Base-by-base conservation (phyloP, 2,113 vertebrate genomes). In the Callithrix jacchus region DNA sequence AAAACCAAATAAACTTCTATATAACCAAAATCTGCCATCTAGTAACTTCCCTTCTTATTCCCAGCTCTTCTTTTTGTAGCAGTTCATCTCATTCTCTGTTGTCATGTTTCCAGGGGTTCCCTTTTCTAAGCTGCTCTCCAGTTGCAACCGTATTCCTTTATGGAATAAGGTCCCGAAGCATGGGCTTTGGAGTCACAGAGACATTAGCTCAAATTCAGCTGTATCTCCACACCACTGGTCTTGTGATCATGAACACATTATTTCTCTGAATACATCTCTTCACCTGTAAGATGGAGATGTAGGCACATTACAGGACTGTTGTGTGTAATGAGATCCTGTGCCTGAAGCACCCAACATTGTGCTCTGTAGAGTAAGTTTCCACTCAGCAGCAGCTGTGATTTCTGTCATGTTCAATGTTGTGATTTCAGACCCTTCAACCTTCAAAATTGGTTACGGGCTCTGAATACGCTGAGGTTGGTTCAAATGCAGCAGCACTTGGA, bases 401-500 rank as follows among this genome's bases (percentile, higher is more conserved):
- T 89, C 68, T 86, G 42, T 52, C 54, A 37, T 95, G 64, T 89
- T 96, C 93, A 87, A 77, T 93, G 37, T 85, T 87, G 81, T 70
- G 40, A 86, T 89, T 85, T 95, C 74, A 91, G 73, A 71, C 7
- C 17, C 54, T 93, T 89, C 42, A 61, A 54, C 74, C 40, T 52
- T 52, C 49, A 52, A 27, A 87, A n/a, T 13, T 96, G 52, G 64
- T 79, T 40, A 87, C 85, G 93, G 64, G 40, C 70, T 94, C 66
- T 92, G 84, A 85, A 77, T 66, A 12, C 73, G 70, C 32, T 35
- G 61, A 76, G 0, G 4, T 35, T 89, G 54, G 68, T 93, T 92
- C 56, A 66, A 80, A 95, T 85, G 70, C 80, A 64, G 5, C 10
- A 49, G 77, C 32, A 64, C 45, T 92, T 87, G 80, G 82, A 73